Conservation (phyloP, 2,797 vertebrate species). For the Betta splendens region DNA sequence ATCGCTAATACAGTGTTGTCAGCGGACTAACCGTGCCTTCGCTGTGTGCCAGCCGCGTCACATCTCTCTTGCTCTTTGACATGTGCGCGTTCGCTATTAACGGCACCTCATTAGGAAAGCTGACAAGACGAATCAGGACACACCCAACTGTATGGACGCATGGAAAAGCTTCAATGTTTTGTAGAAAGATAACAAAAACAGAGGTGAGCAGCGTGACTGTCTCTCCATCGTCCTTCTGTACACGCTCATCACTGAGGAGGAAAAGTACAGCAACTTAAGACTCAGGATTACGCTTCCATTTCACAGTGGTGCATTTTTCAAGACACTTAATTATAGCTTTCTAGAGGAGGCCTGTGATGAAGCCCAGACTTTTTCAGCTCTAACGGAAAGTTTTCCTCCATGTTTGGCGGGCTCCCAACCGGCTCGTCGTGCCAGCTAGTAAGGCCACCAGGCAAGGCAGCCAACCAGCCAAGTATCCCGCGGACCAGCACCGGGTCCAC, state of each 20-base stretch:
- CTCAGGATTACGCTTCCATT: slow-evolving; percentile 81
- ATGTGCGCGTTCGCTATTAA: slow-evolving; percentile 13
- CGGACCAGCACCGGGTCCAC: slow-evolving; percentile 42
- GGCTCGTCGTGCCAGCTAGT: slow-evolving; percentile 57
- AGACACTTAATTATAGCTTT: slow-evolving; percentile 87
- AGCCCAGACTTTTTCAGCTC: slow-evolving; percentile 78
- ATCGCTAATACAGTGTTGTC: slow-evolving; percentile 48
- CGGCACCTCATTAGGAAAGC: slow-evolving; percentile 51
- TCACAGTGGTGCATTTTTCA: slow-evolving; percentile 85
- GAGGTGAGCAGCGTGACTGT: background rate
- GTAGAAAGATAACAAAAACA: slow-evolving; percentile 26
- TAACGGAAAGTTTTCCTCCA: slow-evolving; percentile 87
- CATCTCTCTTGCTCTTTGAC: slow-evolving; percentile 11
- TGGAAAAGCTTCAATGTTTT: background rate
- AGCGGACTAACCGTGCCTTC: slow-evolving; percentile 20
- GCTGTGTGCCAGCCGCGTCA: slow-evolving; percentile 11
- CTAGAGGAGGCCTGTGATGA: slow-evolving; percentile 78
- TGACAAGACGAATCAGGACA: slow-evolving; percentile 30
- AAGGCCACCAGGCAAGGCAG: slow-evolving; percentile 51
- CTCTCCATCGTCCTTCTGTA: slow-evolving; percentile 29
- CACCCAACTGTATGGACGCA: background rate
- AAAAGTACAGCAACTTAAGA: slow-evolving; percentile 81
- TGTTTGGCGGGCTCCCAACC: slow-evolving; percentile 76
- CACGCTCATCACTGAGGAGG: slow-evolving; percentile 74
- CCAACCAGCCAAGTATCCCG: slow-evolving; percentile 37